A percentile compares a stretch with the other conserved stretches of the same genome.
Evolutionary conservation across 1,140 invertebrate genomes (phyloP).

Genomic region (Hyles vespertilio): DNA sequence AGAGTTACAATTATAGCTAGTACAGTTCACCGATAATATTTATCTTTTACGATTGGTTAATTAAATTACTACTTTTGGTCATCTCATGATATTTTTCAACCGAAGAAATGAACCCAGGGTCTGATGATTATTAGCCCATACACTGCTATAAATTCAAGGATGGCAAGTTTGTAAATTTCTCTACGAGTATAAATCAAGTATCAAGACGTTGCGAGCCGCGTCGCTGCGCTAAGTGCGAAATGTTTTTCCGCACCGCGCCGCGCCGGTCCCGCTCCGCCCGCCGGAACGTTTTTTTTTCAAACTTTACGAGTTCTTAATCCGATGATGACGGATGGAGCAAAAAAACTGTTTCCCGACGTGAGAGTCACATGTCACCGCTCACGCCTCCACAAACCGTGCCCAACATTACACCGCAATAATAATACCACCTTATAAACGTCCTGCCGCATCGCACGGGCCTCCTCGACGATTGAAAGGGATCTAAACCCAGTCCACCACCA

Average conservation of each 20-base stretch:
- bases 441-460: no score
- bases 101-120: no score
- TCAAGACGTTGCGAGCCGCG: slow-evolving; percentile 16
- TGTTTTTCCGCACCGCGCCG: neutral
- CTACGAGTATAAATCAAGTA: slow-evolving; percentile 7
- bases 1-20: no score
- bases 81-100: no score
- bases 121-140: neutral
- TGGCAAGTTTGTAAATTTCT: neutral
- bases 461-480: no score
- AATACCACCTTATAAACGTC: no score
- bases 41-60: no score
- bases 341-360: slow-evolving; percentile 4
- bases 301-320: slow-evolving; percentile 19
- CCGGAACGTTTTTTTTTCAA: slow-evolving; percentile 15
- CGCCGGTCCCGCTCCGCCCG: neutral
- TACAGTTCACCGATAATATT: no score
- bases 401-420: neutral
- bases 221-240: slow-evolving; percentile 24
- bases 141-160: neutral
- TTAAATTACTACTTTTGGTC: no score
- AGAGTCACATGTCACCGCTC: slow-evolving; percentile 10
- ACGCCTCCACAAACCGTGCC: neutral
- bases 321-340: slow-evolving; percentile 15
- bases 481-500: no score